Percentiles rank a stretch among this genome's conserved stretches.
Evolutionary conservation across 2,888 invertebrate genomes (phyloP).

Genomic region (Odontocerum albicorne): DNA sequence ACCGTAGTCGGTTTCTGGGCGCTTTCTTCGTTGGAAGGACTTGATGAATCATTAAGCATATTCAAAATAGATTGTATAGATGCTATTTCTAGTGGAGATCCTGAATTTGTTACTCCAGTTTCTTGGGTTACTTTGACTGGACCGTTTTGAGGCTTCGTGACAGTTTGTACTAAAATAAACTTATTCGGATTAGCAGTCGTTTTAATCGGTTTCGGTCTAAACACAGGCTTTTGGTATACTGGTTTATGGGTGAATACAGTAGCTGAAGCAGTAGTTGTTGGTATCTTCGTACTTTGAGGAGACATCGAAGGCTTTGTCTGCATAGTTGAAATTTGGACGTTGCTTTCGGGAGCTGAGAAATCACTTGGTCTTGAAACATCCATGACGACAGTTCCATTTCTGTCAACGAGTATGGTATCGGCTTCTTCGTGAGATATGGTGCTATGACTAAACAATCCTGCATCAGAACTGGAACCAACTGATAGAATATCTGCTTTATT

Average conservation of each 20-base stretch:
- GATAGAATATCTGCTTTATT: slow-evolving; percentile 45
- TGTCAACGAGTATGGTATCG: slow-evolving; percentile 64
- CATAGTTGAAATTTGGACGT: slow-evolving; percentile 53
- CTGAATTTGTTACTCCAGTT: slow-evolving; percentile 39
- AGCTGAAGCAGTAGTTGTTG: slow-evolving; percentile 44
- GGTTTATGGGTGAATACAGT: slow-evolving; percentile 46
- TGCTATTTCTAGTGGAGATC: slow-evolving; percentile 52
- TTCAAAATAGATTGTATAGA: slow-evolving; percentile 64
- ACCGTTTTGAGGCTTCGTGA: slow-evolving; percentile 47
- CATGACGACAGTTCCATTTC: slow-evolving; percentile 58
- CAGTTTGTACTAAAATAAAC: slow-evolving; percentile 60
- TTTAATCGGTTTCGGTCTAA: slow-evolving; percentile 55
- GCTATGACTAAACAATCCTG: slow-evolving; percentile 51
- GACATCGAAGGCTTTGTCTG: slow-evolving; percentile 52
- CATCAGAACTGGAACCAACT: slow-evolving; percentile 42
- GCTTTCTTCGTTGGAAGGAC: slow-evolving; percentile 39
- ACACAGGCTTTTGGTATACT: slow-evolving; percentile 54
- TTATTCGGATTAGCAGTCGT: slow-evolving; percentile 47
- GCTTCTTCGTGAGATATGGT: slow-evolving; percentile 62
- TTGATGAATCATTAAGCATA: slow-evolving; percentile 58
- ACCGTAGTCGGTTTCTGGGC: slow-evolving; percentile 52
- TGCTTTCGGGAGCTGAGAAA: slow-evolving; percentile 44
- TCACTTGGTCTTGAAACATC: slow-evolving; percentile 57
- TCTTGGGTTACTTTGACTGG: slow-evolving; percentile 37
- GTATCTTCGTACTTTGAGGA: slow-evolving; percentile 42